Base-by-base conservation (phyloP, 2,797 vertebrate species). In the Malacoraja senta region DNA sequence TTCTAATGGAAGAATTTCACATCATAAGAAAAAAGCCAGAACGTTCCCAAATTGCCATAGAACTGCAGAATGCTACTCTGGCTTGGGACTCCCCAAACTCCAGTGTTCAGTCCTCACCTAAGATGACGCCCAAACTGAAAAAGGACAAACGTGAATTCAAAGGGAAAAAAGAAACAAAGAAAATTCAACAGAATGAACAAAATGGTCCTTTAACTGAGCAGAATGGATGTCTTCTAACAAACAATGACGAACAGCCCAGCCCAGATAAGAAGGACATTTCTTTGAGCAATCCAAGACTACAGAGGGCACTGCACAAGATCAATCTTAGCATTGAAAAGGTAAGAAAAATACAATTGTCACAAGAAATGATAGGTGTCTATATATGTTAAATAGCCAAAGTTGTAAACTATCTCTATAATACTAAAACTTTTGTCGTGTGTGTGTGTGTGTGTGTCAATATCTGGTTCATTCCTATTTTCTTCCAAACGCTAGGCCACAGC, bases 1-100 rank as follows among this genome's bases (percentile, higher is more conserved):
- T 99, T 96, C 95, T 98, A 96, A 97, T 98, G 97, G 97, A 98
- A 53, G 98, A 99, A 97, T 96, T 99, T 95, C 97, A 97, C 95
- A 96, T 96, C 94, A 95, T 97, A 96, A 97, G 96, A 95, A 97
- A 97, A 95, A 95, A 95, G 94, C 97, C 98, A 96, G 94, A 96
- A 95, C 97, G 96, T 94, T 96, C 97, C 95, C 95, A 96, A 93
- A 95, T 97, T 95, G 97, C 97, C 93, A 97, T 98, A 96, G 97
- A 98, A 96, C 96, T 99, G 96, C 96, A 96, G 94, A 96, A 97
- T 84, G 98, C 98, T 94, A 98, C 97, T 94, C 96, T 98, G 95
- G 98, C 98, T 68, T 99, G 98, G 98, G 98, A 98, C 94, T 97
- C 96, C 93, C 96, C 96, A 44, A 97, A 98, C 2, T 96, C 97